A percentile compares a stretch with the other conserved stretches of the same genome.
phyloP scores from a whole-genome alignment of 1,140 invertebrate species.

The Dendrolimus kikuchii region DNA sequence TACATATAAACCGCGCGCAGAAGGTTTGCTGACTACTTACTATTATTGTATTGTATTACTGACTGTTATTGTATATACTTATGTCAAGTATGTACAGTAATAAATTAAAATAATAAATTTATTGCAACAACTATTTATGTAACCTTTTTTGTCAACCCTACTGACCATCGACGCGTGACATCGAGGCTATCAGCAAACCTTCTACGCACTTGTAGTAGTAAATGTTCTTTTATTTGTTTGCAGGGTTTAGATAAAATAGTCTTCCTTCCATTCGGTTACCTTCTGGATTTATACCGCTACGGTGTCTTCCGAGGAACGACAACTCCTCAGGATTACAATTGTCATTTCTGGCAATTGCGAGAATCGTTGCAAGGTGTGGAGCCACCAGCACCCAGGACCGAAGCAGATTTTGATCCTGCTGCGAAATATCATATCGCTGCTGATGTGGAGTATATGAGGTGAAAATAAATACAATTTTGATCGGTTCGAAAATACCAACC shows the following conservation, averaged over 20 bases:
- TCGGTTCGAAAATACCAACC: too few species aligned
- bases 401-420: constrained; percentile 90
- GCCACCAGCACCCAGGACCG: constrained; percentile 81
- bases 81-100: too few species aligned
- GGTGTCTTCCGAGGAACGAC: constrained; percentile 86
- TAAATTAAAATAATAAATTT: too few species aligned
- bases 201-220: too few species aligned
- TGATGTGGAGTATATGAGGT: constrained; percentile 88
- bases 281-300: constrained; percentile 92
- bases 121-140: too few species aligned
- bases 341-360: constrained; percentile 82
- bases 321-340: constrained; percentile 80
- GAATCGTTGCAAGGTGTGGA: constrained; percentile 86
- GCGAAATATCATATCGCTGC: constrained; percentile 89
- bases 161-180: too few species aligned
- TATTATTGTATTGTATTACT: too few species aligned
- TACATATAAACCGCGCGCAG: too few species aligned
- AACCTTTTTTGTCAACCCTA: too few species aligned
- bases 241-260: constrained; percentile 89
- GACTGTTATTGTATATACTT: too few species aligned
- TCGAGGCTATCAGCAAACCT: too few species aligned
- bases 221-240: constrained; percentile 12
- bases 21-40: too few species aligned
- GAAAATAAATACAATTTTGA: constrained; percentile 3
- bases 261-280: constrained; percentile 89